A percentile compares a stretch with the other conserved stretches of the same genome.
Evolutionary conservation across 2,888 invertebrate genomes (phyloP).

Genomic region (Lasioglossum vierecki): DNA sequence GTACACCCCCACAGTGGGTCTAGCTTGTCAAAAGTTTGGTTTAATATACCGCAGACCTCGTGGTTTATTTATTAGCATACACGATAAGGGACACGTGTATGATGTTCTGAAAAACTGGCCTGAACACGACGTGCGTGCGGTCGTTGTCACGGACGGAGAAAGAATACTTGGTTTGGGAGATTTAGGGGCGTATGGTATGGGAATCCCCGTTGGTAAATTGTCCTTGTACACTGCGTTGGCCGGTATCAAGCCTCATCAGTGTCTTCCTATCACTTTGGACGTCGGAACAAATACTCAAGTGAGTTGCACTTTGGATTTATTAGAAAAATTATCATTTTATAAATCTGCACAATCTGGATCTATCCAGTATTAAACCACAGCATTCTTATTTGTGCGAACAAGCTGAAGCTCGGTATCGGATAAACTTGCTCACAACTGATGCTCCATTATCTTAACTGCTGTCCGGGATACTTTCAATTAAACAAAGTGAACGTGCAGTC

Average conservation of each 20-base stretch:
- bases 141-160: conserved; percentile 99
- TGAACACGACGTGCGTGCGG: conserved; percentile 93
- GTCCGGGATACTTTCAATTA: background rate
- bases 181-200: conserved; percentile 99
- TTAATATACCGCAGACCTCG: conserved; percentile 95
- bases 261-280: conserved; percentile 96
- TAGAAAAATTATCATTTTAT: no score
- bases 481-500: background rate
- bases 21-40: conserved; percentile 98
- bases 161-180: conserved; percentile 99
- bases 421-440: background rate
- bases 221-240: conserved; percentile 98
- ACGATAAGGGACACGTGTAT: conserved; percentile 97
- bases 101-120: conserved; percentile 98
- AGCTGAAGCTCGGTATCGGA: background rate
- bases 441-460: background rate
- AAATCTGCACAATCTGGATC: background rate
- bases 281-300: conserved; percentile 95
- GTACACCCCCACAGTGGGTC: conserved; percentile 99
- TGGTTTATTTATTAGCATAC: conserved; percentile 97
- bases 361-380: background rate
- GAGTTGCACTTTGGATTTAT: background rate
- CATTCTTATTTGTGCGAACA: background rate
- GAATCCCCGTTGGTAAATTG: conserved; percentile 98
- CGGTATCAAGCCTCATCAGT: conserved; percentile 97